phyloP scores from a whole-genome alignment of 2,888 invertebrate genomes.

The Pocota personata region DNA sequence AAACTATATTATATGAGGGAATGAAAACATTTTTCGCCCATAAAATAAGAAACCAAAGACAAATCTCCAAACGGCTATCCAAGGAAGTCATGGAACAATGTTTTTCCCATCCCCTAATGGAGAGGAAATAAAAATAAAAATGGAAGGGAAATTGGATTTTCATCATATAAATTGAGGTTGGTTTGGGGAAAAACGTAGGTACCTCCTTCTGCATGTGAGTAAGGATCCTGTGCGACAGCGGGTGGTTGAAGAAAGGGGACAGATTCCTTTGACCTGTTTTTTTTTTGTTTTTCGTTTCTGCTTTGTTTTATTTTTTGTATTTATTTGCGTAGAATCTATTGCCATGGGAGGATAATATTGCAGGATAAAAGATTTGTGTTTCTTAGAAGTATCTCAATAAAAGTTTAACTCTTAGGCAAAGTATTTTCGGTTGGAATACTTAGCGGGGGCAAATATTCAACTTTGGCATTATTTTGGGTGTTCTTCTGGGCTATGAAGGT shows the following conservation, averaged over 20 bases:
- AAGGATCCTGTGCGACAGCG: not conserved
- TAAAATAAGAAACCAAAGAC: constrained; percentile 9
- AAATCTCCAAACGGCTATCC: not conserved
- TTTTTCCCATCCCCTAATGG: not conserved
- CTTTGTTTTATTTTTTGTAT: not conserved
- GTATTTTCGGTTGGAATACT: constrained; percentile 17
- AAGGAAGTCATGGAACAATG: not conserved
- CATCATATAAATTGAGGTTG: constrained; percentile 49
- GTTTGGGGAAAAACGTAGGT: not conserved
- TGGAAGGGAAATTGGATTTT: constrained; percentile 56
- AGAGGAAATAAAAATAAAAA: not conserved
- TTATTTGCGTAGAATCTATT: not conserved
- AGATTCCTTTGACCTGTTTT: constrained; percentile 17
- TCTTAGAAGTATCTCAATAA: constrained; percentile 29
- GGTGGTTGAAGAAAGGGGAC: not conserved
- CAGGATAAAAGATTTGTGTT: constrained; percentile 21
- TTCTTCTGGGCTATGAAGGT: not conserved
- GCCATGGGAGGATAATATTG: constrained; percentile 18
- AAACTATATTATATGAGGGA: constrained; percentile 25
- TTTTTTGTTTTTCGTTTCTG: not conserved
- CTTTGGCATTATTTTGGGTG: not conserved
- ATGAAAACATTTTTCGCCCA: constrained; percentile 19
- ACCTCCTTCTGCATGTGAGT: not conserved
- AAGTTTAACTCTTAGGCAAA: constrained; percentile 17
- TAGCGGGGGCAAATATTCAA: not conserved